Conservation (phyloP, 2,113 vertebrate species). For the Atrichornis clamosus region DNA sequence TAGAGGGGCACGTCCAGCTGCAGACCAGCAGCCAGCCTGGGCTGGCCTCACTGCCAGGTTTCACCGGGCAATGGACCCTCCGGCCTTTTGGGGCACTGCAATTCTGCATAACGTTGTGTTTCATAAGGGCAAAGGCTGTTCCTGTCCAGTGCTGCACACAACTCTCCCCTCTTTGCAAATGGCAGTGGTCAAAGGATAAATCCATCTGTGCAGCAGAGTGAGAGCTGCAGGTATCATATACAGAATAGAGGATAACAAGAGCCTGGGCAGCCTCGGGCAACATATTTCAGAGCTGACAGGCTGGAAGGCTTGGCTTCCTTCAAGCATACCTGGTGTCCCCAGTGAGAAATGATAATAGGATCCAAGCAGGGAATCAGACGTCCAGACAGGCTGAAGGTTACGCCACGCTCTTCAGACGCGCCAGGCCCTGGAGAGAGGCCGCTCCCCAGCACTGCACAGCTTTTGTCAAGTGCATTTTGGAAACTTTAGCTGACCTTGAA, state of each 20-base stretch:
- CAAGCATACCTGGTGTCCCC: conserved; percentile 9
- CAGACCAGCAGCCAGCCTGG: not conserved
- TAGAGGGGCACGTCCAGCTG: not conserved
- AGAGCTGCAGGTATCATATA: not conserved
- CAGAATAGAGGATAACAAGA: not conserved
- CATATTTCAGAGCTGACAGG: conserved; percentile 28
- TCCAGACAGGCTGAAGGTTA: conserved; percentile 19
- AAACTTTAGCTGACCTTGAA: conserved; percentile 16
- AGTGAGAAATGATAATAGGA: not conserved
- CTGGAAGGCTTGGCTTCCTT: conserved; percentile 21
- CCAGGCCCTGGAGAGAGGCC: rapidly evolving
- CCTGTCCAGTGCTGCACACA: not conserved
- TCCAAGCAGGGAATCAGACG: conserved; percentile 13
- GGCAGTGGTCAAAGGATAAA: not conserved
- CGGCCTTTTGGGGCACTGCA: not conserved
- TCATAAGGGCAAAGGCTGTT: not conserved
- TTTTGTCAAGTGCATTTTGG: not conserved
- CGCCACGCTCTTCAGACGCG: rapidly evolving
- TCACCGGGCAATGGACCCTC: not conserved
- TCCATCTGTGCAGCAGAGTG: not conserved
- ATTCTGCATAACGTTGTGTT: not conserved
- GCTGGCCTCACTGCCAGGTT: not conserved
- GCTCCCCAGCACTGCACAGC: not conserved
- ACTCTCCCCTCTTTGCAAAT: not conserved
- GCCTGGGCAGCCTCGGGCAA: conserved; percentile 22